phyloP scores from a whole-genome alignment of 2,797 vertebrate genomes.

The Poecilia gillii region DNA sequence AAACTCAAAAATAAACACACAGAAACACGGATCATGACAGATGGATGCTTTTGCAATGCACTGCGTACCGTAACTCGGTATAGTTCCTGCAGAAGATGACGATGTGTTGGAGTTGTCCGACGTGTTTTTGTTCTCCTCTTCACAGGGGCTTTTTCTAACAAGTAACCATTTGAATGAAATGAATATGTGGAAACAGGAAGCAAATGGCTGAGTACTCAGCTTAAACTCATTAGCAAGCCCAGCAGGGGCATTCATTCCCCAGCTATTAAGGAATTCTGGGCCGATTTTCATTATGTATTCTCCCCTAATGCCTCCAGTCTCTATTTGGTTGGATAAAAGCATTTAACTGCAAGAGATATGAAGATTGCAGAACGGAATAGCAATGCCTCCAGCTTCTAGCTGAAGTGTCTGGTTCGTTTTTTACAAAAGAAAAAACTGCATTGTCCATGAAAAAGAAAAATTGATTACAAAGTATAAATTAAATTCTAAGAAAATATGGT shows the following conservation, averaged over 20 bases:
- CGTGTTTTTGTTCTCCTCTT: slow-evolving; percentile 43
- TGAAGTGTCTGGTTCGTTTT: slow-evolving; percentile 29
- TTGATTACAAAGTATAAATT: slow-evolving; percentile 2
- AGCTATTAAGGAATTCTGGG: slow-evolving; percentile 61
- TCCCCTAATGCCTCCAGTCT: slow-evolving; percentile 49
- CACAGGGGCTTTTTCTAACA: slow-evolving; percentile 27
- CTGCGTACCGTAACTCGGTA: neutral
- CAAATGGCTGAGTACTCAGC: slow-evolving; percentile 69
- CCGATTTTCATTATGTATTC: slow-evolving; percentile 69
- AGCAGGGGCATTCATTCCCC: slow-evolving; percentile 68
- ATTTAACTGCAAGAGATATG: slow-evolving; percentile 48
- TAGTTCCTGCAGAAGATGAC: slow-evolving; percentile 48
- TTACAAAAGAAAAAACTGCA: neutral
- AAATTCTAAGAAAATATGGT: neutral
- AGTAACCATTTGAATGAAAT: slow-evolving; percentile 76
- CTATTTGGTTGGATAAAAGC: slow-evolving; percentile 66
- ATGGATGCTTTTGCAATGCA: neutral
- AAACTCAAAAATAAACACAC: too few relatives aligned
- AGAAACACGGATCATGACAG: too few relatives aligned
- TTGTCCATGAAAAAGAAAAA: slow-evolving; percentile 26
- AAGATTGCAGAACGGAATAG: slow-evolving; percentile 23
- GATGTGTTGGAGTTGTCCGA: slow-evolving; percentile 39
- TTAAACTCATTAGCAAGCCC: slow-evolving; percentile 76
- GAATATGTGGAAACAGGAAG: slow-evolving; percentile 62
- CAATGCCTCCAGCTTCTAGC: slow-evolving; percentile 35